These are phyloP conservation scores for Epizoanthus rinbou DNA, from an alignment of 92 coral and sea anemone species.

Conservation along the genomic window DNA sequence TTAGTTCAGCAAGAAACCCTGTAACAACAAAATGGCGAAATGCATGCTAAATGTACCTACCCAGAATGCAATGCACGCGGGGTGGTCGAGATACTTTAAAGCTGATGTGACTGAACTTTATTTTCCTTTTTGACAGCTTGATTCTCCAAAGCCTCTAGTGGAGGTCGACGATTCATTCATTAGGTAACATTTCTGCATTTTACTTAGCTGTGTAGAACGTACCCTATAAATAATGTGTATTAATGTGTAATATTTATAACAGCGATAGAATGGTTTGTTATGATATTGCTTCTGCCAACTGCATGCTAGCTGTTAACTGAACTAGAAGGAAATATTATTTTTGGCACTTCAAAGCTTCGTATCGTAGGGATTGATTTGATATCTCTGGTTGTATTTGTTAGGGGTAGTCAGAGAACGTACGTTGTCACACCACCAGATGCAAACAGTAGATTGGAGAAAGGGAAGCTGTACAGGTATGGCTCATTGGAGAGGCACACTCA, in stretches of 20 bases:
- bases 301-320: too few relatives aligned
- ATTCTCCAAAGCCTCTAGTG: constrained; percentile 69
- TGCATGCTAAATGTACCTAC: too few relatives aligned
- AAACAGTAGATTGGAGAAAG: constrained; percentile 56
- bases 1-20: too few relatives aligned
- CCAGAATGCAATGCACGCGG: too few relatives aligned
- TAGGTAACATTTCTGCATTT: constrained; percentile 51
- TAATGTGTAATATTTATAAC: too few relatives aligned
- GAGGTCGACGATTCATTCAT: constrained; percentile 85
- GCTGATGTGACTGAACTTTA: neutral
- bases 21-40: too few relatives aligned
- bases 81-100: too few relatives aligned
- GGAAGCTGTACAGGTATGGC: constrained; percentile 76
- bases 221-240: too few relatives aligned
- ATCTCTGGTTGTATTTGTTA: constrained; percentile 31
- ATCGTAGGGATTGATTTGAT: neutral
- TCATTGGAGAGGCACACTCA: neutral
- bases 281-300: too few relatives aligned
- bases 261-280: too few relatives aligned
- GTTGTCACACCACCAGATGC: constrained; percentile 93
- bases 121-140: constrained; percentile 56
- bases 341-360: neutral
- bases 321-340: neutral
- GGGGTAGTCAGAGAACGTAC: constrained; percentile 96
- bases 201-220: neutral